These are phyloP conservation scores for Pogonomyrmex barbatus DNA, from an alignment of 1,140 invertebrate species.

Conservation along the genomic window DNA sequence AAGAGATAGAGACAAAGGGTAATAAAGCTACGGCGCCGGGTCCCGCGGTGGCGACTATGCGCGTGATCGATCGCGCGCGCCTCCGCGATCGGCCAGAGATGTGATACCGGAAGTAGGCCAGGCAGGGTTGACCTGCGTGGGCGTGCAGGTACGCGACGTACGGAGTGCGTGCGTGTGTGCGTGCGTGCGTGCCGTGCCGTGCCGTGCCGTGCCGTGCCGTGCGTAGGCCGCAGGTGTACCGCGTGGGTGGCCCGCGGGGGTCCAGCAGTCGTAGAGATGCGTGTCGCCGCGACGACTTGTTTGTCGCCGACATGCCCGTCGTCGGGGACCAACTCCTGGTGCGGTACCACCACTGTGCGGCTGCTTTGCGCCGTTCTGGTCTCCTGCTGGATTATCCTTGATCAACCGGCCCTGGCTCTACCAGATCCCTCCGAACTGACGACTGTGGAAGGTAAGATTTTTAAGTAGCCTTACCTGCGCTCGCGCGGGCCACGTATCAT, in stretches of 20 bases:
- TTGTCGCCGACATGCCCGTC: constrained; percentile 49
- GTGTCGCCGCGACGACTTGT: constrained; percentile 52
- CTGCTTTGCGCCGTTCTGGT: constrained; percentile 70
- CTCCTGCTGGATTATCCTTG: constrained; percentile 73
- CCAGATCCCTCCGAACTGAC: constrained; percentile 77
- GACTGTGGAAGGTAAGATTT: constrained; percentile 75
- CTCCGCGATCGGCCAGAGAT: constrained; percentile 69
- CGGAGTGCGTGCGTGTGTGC: constrained; percentile 55
- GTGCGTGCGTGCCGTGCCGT: no score
- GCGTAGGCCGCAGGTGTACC: constrained; percentile 61
- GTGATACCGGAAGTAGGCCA: constrained; percentile 75
- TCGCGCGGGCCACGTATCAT: background rate
- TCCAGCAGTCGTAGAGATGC: constrained; percentile 66
- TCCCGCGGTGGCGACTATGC: constrained; percentile 63
- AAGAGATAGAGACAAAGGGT: background rate
- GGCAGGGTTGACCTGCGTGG: constrained; percentile 72
- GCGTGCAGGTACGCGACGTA: constrained; percentile 64
- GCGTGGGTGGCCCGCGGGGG: constrained; percentile 49
- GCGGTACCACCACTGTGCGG: constrained; percentile 45
- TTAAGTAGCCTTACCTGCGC: background rate
- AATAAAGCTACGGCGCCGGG: constrained; percentile 43
- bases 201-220: constrained; percentile 8
- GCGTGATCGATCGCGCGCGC: constrained; percentile 72
- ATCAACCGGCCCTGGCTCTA: constrained; percentile 70
- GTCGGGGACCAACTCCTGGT: constrained; percentile 14